Evolutionary conservation across 2,797 vertebrate species (phyloP).

Genomic region (Eulemur coronatus): DNA sequence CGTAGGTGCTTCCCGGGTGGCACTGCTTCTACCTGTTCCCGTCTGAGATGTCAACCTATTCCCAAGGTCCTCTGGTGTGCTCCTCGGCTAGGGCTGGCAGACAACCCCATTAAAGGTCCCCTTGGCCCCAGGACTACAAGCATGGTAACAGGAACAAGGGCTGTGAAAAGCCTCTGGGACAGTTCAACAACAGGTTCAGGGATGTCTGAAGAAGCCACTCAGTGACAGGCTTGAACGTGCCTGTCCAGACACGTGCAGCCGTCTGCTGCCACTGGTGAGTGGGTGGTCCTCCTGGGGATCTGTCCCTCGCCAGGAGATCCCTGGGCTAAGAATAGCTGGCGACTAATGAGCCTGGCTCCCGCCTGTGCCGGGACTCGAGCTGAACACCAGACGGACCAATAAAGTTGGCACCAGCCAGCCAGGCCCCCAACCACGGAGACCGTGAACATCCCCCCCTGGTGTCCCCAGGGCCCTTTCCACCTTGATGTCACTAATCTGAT

Average conservation of each 20-base stretch:
- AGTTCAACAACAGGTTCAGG: background rate
- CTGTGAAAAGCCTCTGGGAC: background rate
- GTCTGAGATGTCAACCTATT: rapidly evolving
- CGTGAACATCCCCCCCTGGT: background rate
- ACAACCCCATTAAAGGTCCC: background rate
- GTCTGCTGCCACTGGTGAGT: background rate
- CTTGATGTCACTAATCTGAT: background rate
- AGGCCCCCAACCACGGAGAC: background rate
- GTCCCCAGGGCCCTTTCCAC: background rate
- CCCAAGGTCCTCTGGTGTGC: background rate
- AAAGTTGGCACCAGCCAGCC: background rate
- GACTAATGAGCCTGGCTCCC: background rate
- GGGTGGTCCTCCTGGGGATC: background rate
- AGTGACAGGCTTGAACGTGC: background rate
- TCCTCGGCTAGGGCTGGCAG: background rate
- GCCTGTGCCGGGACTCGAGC: background rate
- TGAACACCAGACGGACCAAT: background rate
- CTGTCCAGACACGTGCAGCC: rapidly evolving
- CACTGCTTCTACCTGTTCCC: background rate
- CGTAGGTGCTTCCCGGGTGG: background rate
- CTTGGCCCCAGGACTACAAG: background rate
- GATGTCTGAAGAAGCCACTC: background rate
- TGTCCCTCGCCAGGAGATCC: background rate
- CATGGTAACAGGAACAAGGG: background rate
- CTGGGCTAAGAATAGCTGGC: background rate